A percentile compares a stretch with the other conserved stretches of the same genome.
Conservation (phyloP, 1,140 invertebrate genomes). For the Leptestheria dahalacensis region DNA sequence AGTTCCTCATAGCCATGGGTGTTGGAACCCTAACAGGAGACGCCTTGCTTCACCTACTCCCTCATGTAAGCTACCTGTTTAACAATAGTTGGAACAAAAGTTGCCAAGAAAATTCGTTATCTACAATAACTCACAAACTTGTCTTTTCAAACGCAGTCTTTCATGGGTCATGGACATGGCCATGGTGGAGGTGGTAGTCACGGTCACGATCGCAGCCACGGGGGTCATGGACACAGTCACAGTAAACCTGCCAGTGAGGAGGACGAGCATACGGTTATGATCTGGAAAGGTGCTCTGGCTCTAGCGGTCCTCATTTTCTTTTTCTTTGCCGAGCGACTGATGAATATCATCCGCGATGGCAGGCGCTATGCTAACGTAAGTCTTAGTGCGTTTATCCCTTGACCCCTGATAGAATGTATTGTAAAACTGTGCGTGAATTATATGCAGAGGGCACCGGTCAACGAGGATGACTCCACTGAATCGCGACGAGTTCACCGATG, state of each 20-base stretch:
- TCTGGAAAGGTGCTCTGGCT: conserved; percentile 68
- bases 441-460: too few species aligned
- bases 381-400: neutral
- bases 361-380: conserved; percentile 45
- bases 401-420: conserved; percentile 39
- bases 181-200: conserved; percentile 19
- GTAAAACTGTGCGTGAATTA: too few species aligned
- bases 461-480: too few species aligned
- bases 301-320: conserved; percentile 71
- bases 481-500: too few species aligned
- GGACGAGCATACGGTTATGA: conserved; percentile 46
- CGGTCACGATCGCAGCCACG: too few species aligned
- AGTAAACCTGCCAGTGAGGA: conserved; percentile 22
- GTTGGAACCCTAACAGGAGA: conserved; percentile 82
- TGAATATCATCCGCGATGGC: conserved; percentile 65
- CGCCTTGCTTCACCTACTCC: conserved; percentile 79
- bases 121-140: too few species aligned
- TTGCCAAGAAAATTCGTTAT: neutral
- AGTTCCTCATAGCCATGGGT: conserved; percentile 80
- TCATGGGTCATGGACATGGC: conserved; percentile 21
- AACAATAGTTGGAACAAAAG: too few species aligned
- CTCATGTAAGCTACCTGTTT: conserved; percentile 49
- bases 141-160: neutral
- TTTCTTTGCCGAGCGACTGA: conserved; percentile 66
- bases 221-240: too few species aligned